These are phyloP conservation scores for Drosophila formosana DNA, from an alignment of 2,888 invertebrate species.

Conservation along the genomic window DNA sequence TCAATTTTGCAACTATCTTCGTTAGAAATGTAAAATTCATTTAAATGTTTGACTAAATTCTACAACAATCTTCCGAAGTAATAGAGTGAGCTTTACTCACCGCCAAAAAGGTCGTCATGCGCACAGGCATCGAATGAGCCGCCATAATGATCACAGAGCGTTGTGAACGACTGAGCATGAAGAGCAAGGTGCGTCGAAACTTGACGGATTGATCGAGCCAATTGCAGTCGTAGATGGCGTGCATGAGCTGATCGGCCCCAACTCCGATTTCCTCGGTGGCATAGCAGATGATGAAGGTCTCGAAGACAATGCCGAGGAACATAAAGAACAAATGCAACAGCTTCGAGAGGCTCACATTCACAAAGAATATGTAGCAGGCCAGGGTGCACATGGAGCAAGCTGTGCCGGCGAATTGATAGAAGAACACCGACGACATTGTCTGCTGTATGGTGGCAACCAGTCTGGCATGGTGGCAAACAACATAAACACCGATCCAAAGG, in stretches of 20 bases:
- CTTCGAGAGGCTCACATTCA: conserved; percentile 40
- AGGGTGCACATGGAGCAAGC: conserved; percentile 81
- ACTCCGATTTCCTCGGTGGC: conserved; percentile 86
- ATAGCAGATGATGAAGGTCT: conserved; percentile 86
- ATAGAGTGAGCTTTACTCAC: conserved; percentile 72
- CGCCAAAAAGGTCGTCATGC: conserved; percentile 86
- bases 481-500: neutral
- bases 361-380: conserved; percentile 85
- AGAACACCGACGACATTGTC: conserved; percentile 86
- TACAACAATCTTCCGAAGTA: no score
- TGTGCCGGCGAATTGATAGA: conserved; percentile 86
- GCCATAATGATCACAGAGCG: conserved; percentile 86
- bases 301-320: conserved; percentile 84
- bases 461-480: conserved; percentile 76
- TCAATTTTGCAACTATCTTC: no score
- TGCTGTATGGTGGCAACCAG: conserved; percentile 85
- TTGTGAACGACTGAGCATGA: conserved; percentile 86
- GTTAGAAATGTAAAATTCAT: no score
- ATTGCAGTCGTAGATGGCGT: conserved; percentile 86
- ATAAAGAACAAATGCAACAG: conserved; percentile 38
- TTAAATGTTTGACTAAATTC: no score
- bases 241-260: conserved; percentile 85
- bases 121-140: conserved; percentile 86
- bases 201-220: conserved; percentile 86
- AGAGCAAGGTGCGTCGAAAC: conserved; percentile 82